Base-by-base conservation (phyloP, 2,797 vertebrate species). In the Helostoma temminkii region DNA sequence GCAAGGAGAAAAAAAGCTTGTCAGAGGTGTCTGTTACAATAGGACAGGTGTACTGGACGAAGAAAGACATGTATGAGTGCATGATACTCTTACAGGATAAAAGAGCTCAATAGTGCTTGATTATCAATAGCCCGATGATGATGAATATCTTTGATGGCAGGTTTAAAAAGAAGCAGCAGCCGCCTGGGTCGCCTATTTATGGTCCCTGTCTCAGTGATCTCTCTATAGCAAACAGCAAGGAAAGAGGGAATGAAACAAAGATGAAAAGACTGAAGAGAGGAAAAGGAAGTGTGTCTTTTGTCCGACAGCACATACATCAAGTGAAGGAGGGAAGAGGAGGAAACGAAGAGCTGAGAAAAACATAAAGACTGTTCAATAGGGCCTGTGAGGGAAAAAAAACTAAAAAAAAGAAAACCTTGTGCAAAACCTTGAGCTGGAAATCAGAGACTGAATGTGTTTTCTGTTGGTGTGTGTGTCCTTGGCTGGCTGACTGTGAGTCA, bases 21-120 rank as follows among this genome's bases (percentile, higher is more conserved):
- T 82, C 78, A 83, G 74, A 67, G 83, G 83, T 82, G 83, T 81
- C 30, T 71, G 45, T 32, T 54, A 86, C 80, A 90, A 91, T 87
- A 73, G 81, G 74, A 68, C 88, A 91, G 87, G 88, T 92, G 91
- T 85, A 82, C 83, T 81, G 80, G 82, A 74, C 32, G 43, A 74
- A 84, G 76, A 78, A 79, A 86, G 76, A 88, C 48, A 43, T 55
- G 71, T 36, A 41, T 26, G 72, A 74, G 73, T 47, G 75, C 67
- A 61, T 37, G 60, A 74, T 73, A 81, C 79, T 85, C 74, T 82
- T 69, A 60, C 25, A 37, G 74, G 83, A 91, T 90, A 81, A 91
- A 90, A 90, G 85, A 80, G 72, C 80, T 91, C 86, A 91, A 90
- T 90, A 77, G 87, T 81, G 78, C 81, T 87, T 92, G 89, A 92